These are phyloP conservation scores for Xiphophorus birchmanni DNA, from an alignment of 2,797 vertebrate genomes.

Conservation along the genomic window DNA sequence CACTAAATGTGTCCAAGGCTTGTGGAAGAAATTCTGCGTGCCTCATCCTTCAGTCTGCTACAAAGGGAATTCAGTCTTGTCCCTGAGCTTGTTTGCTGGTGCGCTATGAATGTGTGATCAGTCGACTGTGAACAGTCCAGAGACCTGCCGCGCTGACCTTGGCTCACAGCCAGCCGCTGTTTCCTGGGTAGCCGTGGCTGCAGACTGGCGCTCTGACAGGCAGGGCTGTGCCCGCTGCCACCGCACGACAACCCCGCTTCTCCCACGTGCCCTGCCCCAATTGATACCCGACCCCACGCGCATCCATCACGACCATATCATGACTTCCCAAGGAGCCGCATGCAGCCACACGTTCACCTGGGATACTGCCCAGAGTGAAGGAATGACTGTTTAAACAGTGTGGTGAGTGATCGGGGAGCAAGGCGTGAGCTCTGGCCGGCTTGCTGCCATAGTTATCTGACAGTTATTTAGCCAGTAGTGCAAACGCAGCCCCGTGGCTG, in stretches of 20 bases:
- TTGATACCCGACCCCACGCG: slow-evolving; percentile 79
- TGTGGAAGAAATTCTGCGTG: slow-evolving; percentile 34
- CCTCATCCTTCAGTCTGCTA: slow-evolving; percentile 52
- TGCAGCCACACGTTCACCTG: slow-evolving; percentile 76
- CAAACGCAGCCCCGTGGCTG: slow-evolving; percentile 75
- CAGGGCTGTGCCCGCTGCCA: slow-evolving; percentile 65
- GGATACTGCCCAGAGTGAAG: slow-evolving; percentile 66
- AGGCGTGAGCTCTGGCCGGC: slow-evolving; percentile 69
- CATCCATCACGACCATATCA: slow-evolving; percentile 84
- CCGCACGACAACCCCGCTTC: slow-evolving; percentile 72
- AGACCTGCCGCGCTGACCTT: slow-evolving; percentile 82
- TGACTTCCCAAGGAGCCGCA: slow-evolving; percentile 78
- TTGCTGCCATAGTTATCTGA: slow-evolving; percentile 78
- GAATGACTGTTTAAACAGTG: slow-evolving; percentile 70
- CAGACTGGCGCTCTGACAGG: slow-evolving; percentile 81
- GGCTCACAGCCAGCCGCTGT: slow-evolving; percentile 79
- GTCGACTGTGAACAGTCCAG: slow-evolving; percentile 78
- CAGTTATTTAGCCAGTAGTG: slow-evolving; percentile 78
- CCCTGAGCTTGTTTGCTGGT: slow-evolving; percentile 72
- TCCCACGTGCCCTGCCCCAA: slow-evolving; percentile 78
- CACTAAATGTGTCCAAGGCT: slow-evolving; percentile 24
- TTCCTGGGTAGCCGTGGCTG: slow-evolving; percentile 82
- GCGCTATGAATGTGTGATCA: slow-evolving; percentile 77
- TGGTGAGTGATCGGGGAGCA: slow-evolving; percentile 52
- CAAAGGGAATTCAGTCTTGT: slow-evolving; percentile 61